phyloP scores from a whole-genome alignment of 1,140 invertebrate genomes.

The Zaprionus gabonicus region DNA sequence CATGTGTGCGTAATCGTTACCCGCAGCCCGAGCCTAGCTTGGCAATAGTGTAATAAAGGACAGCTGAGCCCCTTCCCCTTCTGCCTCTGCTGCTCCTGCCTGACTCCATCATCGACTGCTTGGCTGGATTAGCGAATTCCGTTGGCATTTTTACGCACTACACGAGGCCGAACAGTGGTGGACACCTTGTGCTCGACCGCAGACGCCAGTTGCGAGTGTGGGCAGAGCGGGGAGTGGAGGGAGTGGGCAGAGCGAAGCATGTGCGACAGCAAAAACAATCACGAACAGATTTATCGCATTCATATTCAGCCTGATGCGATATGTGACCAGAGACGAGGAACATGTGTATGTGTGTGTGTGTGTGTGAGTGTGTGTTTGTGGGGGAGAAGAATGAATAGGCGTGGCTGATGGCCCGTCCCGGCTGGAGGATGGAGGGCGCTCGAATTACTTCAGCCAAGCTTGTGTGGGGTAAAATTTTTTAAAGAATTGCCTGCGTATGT shows the following conservation, averaged over 20 bases:
- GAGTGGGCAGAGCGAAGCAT: slow-evolving; percentile 12
- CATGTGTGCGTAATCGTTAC: slow-evolving; percentile 71
- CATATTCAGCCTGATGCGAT: slow-evolving; percentile 79
- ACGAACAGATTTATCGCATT: slow-evolving; percentile 84
- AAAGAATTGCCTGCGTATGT: slow-evolving; percentile 46
- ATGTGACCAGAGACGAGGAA: slow-evolving; percentile 56
- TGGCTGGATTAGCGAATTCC: slow-evolving; percentile 75
- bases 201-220: background rate
- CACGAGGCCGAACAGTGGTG: slow-evolving; percentile 21
- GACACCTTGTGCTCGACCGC: slow-evolving; percentile 36
- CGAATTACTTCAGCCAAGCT: slow-evolving; percentile 24
- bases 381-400: slow-evolving; percentile 29
- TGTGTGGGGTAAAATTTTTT: slow-evolving; percentile 28
- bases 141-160: slow-evolving; percentile 64
- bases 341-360: background rate
- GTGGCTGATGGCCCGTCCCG: background rate
- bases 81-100: background rate
- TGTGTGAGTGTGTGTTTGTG: background rate
- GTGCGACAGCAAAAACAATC: slow-evolving; percentile 75
- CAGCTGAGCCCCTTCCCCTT: slow-evolving; percentile 54
- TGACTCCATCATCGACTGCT: slow-evolving; percentile 15
- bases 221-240: background rate
- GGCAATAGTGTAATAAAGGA: slow-evolving; percentile 79
- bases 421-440: background rate
- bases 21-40: slow-evolving; percentile 34